Conservation (phyloP, 2,113 vertebrate species). For the Sylvietta virens region DNA sequence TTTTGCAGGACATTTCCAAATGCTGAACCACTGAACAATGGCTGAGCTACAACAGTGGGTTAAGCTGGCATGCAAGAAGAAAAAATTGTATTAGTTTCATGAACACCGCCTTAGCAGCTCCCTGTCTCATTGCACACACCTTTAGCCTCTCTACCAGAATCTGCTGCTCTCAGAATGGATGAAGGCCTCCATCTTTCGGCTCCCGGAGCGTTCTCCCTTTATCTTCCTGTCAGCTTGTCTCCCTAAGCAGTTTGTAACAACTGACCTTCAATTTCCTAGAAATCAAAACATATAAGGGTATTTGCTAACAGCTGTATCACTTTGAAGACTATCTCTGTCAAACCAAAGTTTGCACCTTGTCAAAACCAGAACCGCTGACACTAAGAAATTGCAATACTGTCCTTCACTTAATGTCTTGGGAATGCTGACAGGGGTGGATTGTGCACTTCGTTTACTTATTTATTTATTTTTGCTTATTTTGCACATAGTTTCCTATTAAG, state of each 20-base stretch:
- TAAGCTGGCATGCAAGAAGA: background rate
- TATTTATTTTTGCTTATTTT: slow-evolving; percentile 53
- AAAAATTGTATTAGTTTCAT: background rate
- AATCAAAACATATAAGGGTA: slow-evolving; percentile 38
- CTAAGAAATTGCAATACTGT: slow-evolving; percentile 1
- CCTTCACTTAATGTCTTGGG: slow-evolving; percentile 28
- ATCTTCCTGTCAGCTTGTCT: slow-evolving; percentile 22
- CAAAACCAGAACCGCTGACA: slow-evolving; percentile 10
- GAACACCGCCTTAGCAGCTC: background rate
- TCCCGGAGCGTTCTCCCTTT: background rate
- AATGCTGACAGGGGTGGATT: slow-evolving; percentile 35
- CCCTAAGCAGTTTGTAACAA: background rate
- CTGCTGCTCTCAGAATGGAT: background rate
- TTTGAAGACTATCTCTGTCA: slow-evolving; percentile 32
- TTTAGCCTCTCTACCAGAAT: background rate
- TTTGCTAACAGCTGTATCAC: slow-evolving; percentile 5
- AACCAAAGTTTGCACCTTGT: slow-evolving; percentile 33
- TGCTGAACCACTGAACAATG: background rate
- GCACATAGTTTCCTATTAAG: slow-evolving; percentile 37
- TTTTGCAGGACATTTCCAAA: background rate
- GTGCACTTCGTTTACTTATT: slow-evolving; percentile 1
- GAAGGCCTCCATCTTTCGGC: background rate
- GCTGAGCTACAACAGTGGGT: background rate
- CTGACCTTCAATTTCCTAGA: background rate
- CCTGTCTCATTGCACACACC: background rate